Conservation (phyloP, 2,113 vertebrate species). For the Poeciliopsis prolifica region DNA sequence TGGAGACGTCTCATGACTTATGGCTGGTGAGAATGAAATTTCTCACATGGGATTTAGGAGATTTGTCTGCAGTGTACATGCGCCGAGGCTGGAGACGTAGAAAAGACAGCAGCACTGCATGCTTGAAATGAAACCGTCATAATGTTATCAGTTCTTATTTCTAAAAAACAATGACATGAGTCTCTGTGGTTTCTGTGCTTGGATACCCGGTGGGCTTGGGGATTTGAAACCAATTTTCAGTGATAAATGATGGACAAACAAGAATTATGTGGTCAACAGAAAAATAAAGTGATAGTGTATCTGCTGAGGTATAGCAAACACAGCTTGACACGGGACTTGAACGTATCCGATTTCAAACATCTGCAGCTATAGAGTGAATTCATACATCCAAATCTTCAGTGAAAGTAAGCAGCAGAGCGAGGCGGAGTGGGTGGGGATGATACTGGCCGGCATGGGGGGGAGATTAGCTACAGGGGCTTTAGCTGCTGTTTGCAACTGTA, state of each 20-base stretch:
- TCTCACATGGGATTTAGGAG: constrained; percentile 61
- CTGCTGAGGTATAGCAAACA: constrained; percentile 21
- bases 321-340: constrained; percentile 18
- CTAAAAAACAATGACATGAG: constrained; percentile 47
- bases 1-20: constrained; percentile 54
- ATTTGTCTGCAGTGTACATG: constrained; percentile 63
- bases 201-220: constrained; percentile 38
- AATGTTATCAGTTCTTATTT: constrained; percentile 72
- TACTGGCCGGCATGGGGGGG: constrained; percentile 44
- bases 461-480: constrained; percentile 60
- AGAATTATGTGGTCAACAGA: constrained; percentile 60
- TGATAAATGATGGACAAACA: constrained; percentile 56
- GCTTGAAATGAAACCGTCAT: constrained; percentile 65
- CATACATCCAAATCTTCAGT: constrained; percentile 57
- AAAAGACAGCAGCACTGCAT: constrained; percentile 70
- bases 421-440: constrained; percentile 15
- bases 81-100: constrained; percentile 37
- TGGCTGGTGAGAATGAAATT: constrained; percentile 60
- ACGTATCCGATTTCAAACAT: constrained; percentile 36
- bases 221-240: constrained; percentile 46
- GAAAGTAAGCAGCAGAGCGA: constrained; percentile 52
- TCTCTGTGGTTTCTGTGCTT: constrained; percentile 45
- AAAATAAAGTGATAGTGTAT: constrained; percentile 41
- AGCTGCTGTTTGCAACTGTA: constrained; percentile 58
- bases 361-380: constrained; percentile 42